phyloP scores from a whole-genome alignment of 2,888 invertebrate species.

The Lamellibrachia satsuma region DNA sequence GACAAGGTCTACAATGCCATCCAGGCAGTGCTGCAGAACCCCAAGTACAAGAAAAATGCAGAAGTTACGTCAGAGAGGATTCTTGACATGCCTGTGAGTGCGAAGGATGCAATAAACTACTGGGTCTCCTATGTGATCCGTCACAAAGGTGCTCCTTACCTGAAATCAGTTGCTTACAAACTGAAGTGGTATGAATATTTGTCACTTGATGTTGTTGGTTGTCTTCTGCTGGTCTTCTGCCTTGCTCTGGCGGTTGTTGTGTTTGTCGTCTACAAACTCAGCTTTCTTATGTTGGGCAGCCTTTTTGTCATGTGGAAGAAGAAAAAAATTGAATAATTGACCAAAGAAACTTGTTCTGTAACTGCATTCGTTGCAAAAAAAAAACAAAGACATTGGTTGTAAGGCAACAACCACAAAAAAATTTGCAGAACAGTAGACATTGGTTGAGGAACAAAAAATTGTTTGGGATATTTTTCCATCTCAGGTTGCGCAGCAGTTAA shows the following conservation, averaged over 20 bases:
- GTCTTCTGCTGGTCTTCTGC: slow-evolving; percentile 19
- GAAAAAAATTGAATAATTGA: background rate
- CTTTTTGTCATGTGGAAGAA: background rate
- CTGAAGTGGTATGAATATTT: slow-evolving; percentile 38
- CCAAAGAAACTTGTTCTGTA: background rate
- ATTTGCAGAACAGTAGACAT: background rate
- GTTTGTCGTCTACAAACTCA: background rate
- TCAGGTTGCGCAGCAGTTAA: slow-evolving; percentile 4
- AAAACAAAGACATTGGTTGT: background rate
- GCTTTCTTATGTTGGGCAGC: background rate
- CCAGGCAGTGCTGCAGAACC: slow-evolving; percentile 29
- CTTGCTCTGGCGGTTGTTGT: background rate
- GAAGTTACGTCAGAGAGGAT: slow-evolving; percentile 27
- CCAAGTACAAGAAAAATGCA: slow-evolving; percentile 32
- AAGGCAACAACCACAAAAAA: background rate
- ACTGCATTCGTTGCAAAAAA: background rate
- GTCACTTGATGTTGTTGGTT: slow-evolving; percentile 36
- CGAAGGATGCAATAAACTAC: slow-evolving; percentile 30
- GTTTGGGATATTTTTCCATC: background rate
- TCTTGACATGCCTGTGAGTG: slow-evolving; percentile 36
- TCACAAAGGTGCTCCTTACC: slow-evolving; percentile 36
- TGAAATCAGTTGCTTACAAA: slow-evolving; percentile 32
- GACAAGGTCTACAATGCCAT: slow-evolving; percentile 30
- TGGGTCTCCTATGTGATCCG: slow-evolving; percentile 40
- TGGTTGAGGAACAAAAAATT: background rate